A percentile compares a stretch with the other conserved stretches of the same genome.
Conservation (phyloP, 1,140 invertebrate species). For the Psix sp. region DNA sequence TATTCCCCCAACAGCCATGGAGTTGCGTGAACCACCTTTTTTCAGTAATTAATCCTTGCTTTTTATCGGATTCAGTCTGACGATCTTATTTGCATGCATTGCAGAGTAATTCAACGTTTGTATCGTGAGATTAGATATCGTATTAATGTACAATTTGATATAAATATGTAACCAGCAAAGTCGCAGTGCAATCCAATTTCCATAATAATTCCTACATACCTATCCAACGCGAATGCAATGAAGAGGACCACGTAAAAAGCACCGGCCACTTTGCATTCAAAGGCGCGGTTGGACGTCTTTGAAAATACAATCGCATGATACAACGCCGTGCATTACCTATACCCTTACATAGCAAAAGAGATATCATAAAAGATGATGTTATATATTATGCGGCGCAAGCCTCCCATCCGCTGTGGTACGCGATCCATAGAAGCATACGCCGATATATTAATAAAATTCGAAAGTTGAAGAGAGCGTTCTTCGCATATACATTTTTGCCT, state of each 20-base stretch:
- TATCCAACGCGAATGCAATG: conserved; percentile 50
- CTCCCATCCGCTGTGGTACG: conserved; percentile 24
- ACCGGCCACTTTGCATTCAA: conserved; percentile 73
- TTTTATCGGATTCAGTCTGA: neutral
- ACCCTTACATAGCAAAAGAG: conserved; percentile 63
- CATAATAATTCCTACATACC: conserved; percentile 56
- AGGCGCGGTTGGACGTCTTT: conserved; percentile 71
- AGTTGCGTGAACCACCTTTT: too few relatives aligned
- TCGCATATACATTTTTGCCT: conserved; percentile 36
- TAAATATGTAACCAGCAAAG: conserved; percentile 48
- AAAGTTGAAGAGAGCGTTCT: conserved; percentile 64
- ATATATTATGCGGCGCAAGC: conserved; percentile 71
- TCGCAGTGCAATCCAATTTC: conserved; percentile 51
- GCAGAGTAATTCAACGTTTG: conserved; percentile 41
- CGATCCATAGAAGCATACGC: conserved; percentile 54
- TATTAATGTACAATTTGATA: conserved; percentile 50
- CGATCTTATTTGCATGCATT: conserved; percentile 43
- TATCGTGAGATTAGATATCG: conserved; percentile 30
- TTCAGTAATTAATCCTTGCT: neutral
- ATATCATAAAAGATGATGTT: conserved; percentile 75
- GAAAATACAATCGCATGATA: conserved; percentile 76
- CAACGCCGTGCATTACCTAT: conserved; percentile 65
- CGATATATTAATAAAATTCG: conserved; percentile 73
- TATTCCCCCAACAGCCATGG: too few relatives aligned
- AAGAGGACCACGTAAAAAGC: conserved; percentile 54